Evolutionary conservation across 1,140 invertebrate species (phyloP), one percentile per base, ranked within the genome.

Genomic region (Carposina sasakii): DNA sequence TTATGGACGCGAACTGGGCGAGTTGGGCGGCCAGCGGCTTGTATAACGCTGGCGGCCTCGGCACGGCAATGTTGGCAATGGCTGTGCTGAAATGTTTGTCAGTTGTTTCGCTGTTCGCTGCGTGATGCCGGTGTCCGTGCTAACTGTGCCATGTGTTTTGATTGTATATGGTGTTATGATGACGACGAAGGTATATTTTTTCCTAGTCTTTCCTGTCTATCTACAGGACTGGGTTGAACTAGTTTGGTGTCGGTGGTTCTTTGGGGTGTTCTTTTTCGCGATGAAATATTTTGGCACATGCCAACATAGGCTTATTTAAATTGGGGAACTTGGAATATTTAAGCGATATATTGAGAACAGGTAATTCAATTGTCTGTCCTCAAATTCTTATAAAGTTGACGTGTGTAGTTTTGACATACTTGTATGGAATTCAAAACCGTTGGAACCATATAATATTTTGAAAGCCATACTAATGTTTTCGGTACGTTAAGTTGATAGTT

Each of bases 111-210:
- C 15, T 28, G 15, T 3, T 28, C n/a, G n/a, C n/a, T n/a, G n/a
- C n/a, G n/a, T n/a, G n/a, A n/a, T n/a, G n/a, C n/a, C n/a, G n/a
- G n/a, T n/a, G 9, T 9, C 8, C 12, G 28, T 20, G 12, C 26
- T 19, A 21, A 13, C 13, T 46, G 47, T 48, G 55, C 63, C 60
- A 78, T 81, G 75, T 81, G 75, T 64, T 76, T 81, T 63, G 71
- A 81, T 58, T 75, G 75, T 51, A 60, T 75, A 58, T 67, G 68
- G 53, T 65, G 22, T 46, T 54, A 40, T 45, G 52, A 66, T 41
- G 22, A 20, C 10, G 56, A 62, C 17, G 36, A 57, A 48, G 68
- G 71, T 79, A 71, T 49, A 56, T 44, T 51, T 31, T 44, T 54
- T 57, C 45, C 15, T 16, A 28, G 15, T 40, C 43, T 52, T 33